Base-by-base conservation (phyloP, 1,140 invertebrate species). In the Nomia melanderi region DNA sequence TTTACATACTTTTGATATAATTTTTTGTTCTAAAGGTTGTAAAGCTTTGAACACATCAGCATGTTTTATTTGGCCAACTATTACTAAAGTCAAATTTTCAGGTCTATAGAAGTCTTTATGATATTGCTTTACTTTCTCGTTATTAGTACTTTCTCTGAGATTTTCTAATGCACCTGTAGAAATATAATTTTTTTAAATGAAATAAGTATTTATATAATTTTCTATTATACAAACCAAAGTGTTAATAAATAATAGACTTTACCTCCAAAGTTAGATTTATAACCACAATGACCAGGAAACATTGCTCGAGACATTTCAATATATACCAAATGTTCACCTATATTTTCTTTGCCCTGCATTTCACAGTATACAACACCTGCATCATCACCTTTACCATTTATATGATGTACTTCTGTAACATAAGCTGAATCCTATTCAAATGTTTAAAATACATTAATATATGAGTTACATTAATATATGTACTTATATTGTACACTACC, bases 361-460 rank as follows among this genome's bases (percentile, higher is more conserved):
- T 99, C 97, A 91, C 96, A 97, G 89, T 98, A 99, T 1, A 98
- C 97, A 36, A 98, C 96, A 41, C 98, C 98, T 41, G 95, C 96
- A 94, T 99, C 95, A 83, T 97, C 95, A 4, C 97, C 98, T 78
- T 97, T 94, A 5, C 95, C 95, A 88, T 96, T 97, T 60, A 98
- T 94, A 89, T 98, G 97, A 92, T 99, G 97, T 2, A 99, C 97
- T 93, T 99, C 98, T 20, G 97, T 98, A 14, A 95, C 91, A 92
- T 95, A 99, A 2, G 94, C 96, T 84, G 95, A 93, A 81, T 97
- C 95, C 96, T 96, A 63, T 50, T 50, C 9, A 25, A 56, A 41
- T 53, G 50, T 54, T 59, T 7, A 25, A 29, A 33, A 17, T 20
- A 25, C 14, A 31, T 60, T 56, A 65, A 57, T 5, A n/a, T 33